phyloP scores from a whole-genome alignment of 1,140 invertebrate genomes.

The Hyphantria cunea region DNA sequence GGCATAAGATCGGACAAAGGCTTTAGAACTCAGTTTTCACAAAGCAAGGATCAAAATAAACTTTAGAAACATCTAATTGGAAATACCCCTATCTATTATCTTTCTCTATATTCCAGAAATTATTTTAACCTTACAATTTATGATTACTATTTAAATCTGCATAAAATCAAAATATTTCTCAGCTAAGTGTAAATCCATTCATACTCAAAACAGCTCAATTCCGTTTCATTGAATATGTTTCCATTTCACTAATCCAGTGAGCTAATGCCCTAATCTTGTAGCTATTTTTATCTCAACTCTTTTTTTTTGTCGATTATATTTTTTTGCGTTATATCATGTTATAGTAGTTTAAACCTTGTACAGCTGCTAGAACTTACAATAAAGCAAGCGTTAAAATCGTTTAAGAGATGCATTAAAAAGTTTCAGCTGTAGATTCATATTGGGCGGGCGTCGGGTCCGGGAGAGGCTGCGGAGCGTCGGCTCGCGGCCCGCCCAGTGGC shows the following conservation, averaged over 20 bases:
- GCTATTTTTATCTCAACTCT: slow-evolving; percentile 4
- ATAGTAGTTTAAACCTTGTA: too few species aligned
- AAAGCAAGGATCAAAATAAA: slow-evolving; percentile 9
- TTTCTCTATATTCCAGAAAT: neutral
- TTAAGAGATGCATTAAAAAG: slow-evolving; percentile 40
- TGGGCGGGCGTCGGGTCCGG: slow-evolving; percentile 54
- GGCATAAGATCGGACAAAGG: slow-evolving; percentile 14
- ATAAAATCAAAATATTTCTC: neutral
- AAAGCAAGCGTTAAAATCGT: slow-evolving; percentile 4
- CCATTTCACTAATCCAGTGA: slow-evolving; percentile 17
- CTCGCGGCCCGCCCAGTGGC: slow-evolving; percentile 50
- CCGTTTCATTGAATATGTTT: slow-evolving; percentile 21
- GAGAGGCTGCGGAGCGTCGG: slow-evolving; percentile 57
- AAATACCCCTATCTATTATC: neutral
- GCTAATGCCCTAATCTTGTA: slow-evolving; percentile 10
- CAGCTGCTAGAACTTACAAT: too few species aligned
- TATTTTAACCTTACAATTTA: neutral
- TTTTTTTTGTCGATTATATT: neutral
- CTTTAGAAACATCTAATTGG: slow-evolving; percentile 11
- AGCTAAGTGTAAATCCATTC: slow-evolving; percentile 10
- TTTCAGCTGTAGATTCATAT: slow-evolving; percentile 40
- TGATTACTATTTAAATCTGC: neutral
- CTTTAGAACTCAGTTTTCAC: slow-evolving; percentile 14
- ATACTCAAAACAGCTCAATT: slow-evolving; percentile 15
- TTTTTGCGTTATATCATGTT: too few species aligned